These are phyloP conservation scores for Chaetops frenatus DNA, from an alignment of 2,113 vertebrate species.

Conservation along the genomic window DNA sequence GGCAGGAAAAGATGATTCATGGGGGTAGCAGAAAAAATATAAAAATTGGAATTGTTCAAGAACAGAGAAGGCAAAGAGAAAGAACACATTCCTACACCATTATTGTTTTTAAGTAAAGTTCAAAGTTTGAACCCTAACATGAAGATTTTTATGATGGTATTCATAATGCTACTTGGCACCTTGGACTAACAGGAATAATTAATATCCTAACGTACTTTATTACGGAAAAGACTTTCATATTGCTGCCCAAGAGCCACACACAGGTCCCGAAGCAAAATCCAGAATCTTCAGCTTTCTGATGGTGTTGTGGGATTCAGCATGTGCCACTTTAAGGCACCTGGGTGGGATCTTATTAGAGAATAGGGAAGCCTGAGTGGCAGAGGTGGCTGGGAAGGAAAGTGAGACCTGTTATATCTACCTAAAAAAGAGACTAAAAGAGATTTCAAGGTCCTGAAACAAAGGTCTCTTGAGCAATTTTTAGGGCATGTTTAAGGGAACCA, in stretches of 20 bases:
- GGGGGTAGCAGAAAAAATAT: fast-evolving
- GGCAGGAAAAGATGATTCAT: not conserved
- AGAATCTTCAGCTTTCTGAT: not conserved
- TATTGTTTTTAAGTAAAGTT: not conserved
- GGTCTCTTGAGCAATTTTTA: not conserved
- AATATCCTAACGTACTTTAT: not conserved
- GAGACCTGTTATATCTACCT: not conserved
- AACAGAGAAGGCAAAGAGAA: not conserved
- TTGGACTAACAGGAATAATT: not conserved
- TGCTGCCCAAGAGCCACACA: not conserved
- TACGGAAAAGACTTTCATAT: not conserved
- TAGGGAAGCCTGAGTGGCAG: not conserved
- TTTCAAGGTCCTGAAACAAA: not conserved
- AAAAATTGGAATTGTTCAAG: not conserved
- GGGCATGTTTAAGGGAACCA: not conserved
- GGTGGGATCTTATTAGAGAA: not conserved
- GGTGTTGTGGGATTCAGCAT: not conserved
- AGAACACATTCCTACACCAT: not conserved
- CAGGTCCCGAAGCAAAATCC: not conserved
- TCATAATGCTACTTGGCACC: not conserved
- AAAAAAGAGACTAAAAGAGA: not conserved
- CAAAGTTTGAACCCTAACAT: not conserved
- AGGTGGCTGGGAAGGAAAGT: not conserved
- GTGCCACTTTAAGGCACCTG: not conserved
- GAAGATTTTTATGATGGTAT: not conserved